Evolutionary conservation across 2,888 invertebrate genomes (phyloP), one percentile per base, ranked within the genome.

Genomic region (Pseudeuparius sepicola): DNA sequence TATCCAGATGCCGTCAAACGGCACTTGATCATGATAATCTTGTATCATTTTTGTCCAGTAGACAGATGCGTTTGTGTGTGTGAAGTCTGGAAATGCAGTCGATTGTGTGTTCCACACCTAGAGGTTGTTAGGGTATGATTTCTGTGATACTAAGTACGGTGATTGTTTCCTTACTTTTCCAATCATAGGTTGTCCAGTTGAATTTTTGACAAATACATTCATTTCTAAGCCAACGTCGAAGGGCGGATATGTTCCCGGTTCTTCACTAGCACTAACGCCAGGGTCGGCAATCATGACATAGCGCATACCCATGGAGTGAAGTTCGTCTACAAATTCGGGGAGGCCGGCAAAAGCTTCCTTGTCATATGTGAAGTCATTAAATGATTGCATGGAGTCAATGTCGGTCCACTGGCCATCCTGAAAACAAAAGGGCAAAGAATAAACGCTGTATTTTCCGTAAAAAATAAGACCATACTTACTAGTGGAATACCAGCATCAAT

Each of bases 1-100:
- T 48, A 88, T 81, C 88, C 88, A 88, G 24, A 78, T 74, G n/a
- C 87, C 88, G 53, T 89, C 88, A 50, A 73, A 83, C 2, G 68
- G 61, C 31, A 85, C 61, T 36, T 57, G 50, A 5, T 70, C 58
- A 46, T 82, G 74, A 53, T 81, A 70, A 9, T 66, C 56, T 1
- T 60, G 53, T 55, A 85, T 62, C 73, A 81, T 78, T 37, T 71
- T 67, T 12, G 69, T 61, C 77, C 82, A 86, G 56, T 83, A 87
- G 5, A 66, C 60, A 0, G 70, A 66, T 0, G 75, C 67, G 34
- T 72, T 71, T 0, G 81, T 78, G 57, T 86, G 74, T 1, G 81
- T 80, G 56, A 83, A 86, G 60, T 87, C 87, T 0, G 84, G 84
- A 71, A 75, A 86, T 7, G 76, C 78, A 0, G 84, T 82, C 1